Base-by-base conservation (phyloP, 2,113 vertebrate species). In the Malurus cyaneus region DNA sequence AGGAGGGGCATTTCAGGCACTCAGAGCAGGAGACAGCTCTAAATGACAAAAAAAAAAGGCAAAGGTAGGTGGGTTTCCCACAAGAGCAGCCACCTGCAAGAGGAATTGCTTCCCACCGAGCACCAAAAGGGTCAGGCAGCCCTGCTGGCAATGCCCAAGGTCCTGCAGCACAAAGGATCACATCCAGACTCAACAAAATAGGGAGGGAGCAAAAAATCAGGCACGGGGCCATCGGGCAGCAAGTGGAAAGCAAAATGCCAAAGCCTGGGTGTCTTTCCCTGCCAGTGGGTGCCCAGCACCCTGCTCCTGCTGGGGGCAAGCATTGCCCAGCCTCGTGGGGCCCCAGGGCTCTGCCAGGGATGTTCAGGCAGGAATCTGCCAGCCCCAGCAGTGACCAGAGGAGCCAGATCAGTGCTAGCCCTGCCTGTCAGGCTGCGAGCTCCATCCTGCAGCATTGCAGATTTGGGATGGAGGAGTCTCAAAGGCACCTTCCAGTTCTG, bases 71-170 rank as follows among this genome's bases (percentile, higher is more conserved):
- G 54, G 24, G 8, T 77, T 79, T 88, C 42, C 86, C 80, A 36
- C 2, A 1, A 57, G 31, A 85, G 31, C 6, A 50, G 17, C 50
- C 13, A 1, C 36, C 23, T 15, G 18, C 2, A 9, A 92, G 67
- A 36, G 49, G 29, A 36, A 32, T 19, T 9, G 31, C 18, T 86
- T 44, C 52, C 53, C 6, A 4, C 66, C 10, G 5, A 64, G 53
- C 46, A 67, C 49, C 9, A 3, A 26, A 62, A 73, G 32, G 14
- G 29, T 11, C 21, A 32, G 66, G 39, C 62, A 77, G 41, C 36
- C 31, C 16, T 2, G 49, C 77, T 21, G 2, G 36, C 76, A 62
- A 41, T 44, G 24, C 28, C 61, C 62, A 12, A 0, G 0, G 21
- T 25, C 57, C 84, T 54, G 57, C 2, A 0, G 80, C 77, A 59